Evolutionary conservation across 2,888 invertebrate species (phyloP).

Genomic region (Argyra leucocephala): DNA sequence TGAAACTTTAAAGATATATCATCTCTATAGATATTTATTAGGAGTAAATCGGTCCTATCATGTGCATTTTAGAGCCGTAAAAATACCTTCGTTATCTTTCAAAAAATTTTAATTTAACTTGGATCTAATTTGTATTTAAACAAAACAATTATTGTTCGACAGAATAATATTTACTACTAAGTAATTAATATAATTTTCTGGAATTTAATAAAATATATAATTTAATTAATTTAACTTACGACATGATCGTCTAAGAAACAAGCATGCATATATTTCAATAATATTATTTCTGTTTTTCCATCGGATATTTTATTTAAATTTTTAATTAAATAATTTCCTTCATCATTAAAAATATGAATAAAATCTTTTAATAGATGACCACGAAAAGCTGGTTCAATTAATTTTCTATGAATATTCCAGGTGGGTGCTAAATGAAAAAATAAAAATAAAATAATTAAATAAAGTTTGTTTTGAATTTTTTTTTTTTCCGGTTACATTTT

Average conservation of each 20-base stretch:
- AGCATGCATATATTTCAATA: neutral
- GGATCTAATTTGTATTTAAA: too few relatives aligned
- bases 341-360: neutral
- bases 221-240: neutral
- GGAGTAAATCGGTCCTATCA: too few relatives aligned
- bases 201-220: too few relatives aligned
- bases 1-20: too few relatives aligned
- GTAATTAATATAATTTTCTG: too few relatives aligned
- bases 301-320: neutral
- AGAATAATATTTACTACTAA: too few relatives aligned
- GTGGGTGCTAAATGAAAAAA: neutral
- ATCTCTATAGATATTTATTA: too few relatives aligned
- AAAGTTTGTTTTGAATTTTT: neutral
- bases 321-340: conserved; percentile 3
- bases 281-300: neutral
- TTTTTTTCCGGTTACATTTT: conserved; percentile 27
- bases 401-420: conserved; percentile 10
- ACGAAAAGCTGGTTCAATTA: conserved; percentile 7
- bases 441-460: neutral
- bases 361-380: neutral
- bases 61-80: too few relatives aligned
- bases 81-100: too few relatives aligned
- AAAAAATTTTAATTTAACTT: too few relatives aligned
- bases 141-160: too few relatives aligned
- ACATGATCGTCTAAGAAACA: neutral